Base-by-base conservation (phyloP, 2,888 invertebrate species). In the Notocelia uddmanniana region DNA sequence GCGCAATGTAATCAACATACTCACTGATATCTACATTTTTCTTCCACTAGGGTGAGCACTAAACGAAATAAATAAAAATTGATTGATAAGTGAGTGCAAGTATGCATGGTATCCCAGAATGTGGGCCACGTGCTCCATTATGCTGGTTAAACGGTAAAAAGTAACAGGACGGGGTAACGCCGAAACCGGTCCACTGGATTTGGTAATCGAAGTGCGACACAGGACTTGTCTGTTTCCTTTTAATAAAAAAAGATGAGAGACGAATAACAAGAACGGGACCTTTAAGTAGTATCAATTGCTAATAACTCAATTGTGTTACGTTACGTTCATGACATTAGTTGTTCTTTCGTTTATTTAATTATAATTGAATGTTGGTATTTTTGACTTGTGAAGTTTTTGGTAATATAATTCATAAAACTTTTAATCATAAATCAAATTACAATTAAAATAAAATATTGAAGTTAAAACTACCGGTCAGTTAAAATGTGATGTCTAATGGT, bases 71-170 rank as follows among this genome's bases (percentile, higher is more conserved):
- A 75, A 77, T 76, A 79, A 78, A 79, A 80, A 80, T 76, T 76
- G 73, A 80, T 78, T 80, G 79, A 82, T 78, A 78, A 75, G 68
- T 73, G 76, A 74, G 77, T 75, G 71, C 76, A 78, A 76, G 80
- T 76, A 80, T 79, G 74, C 76, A 72, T 74, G 77, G 77, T 77
- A 76, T 76, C 73, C 73, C 72, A 68, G 66, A 73, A 84, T 83
- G 82, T 85, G 73, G 83, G 82, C 77, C 84, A 80, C 77, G 73
- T 78, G 74, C 68, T 76, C 70, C 74, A 82, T 80, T 80, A 80
- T 78, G 77, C 76, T 74, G 80, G 78, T 76, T 76, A 80, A 90
- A 91, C 91, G 90, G 91, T 91, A 91, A 90, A 77, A 91, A 87
- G 81, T 89, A 91, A 90, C 90, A 88, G 89, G 87, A 86, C 86